These are phyloP conservation scores for Etheostoma perlongum DNA, from an alignment of 2,797 vertebrate genomes.

Conservation along the genomic window DNA sequence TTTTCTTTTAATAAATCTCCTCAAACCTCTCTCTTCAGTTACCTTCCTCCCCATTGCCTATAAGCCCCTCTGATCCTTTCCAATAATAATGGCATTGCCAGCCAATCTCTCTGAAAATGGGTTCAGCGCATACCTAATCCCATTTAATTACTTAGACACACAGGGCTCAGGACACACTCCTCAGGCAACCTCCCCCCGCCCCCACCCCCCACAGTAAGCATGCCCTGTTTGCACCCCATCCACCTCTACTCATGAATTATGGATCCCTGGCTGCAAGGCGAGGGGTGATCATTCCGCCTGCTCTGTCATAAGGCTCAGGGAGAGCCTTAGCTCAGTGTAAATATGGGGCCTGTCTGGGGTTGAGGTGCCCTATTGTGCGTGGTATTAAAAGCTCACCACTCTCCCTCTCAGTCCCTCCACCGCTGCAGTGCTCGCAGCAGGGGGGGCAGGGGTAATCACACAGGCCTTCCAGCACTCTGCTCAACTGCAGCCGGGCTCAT, in stretches of 20 bases:
- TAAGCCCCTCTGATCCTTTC: constrained; percentile 85
- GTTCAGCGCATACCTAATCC: constrained; percentile 86
- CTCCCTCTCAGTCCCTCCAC: constrained; percentile 74
- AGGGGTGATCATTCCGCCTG: constrained; percentile 82
- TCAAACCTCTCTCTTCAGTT: constrained; percentile 84
- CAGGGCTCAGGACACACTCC: constrained; percentile 83
- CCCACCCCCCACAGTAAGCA: constrained; percentile 71
- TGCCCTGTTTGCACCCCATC: constrained; percentile 82
- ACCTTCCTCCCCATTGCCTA: constrained; percentile 84
- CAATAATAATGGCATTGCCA: constrained; percentile 83
- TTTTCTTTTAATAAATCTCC: constrained; percentile 83
- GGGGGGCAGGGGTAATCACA: constrained; percentile 75
- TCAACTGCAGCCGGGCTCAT: constrained; percentile 68
- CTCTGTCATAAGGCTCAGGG: constrained; percentile 81
- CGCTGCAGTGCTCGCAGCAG: constrained; percentile 68
- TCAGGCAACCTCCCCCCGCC: constrained; percentile 55
- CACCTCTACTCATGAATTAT: constrained; percentile 85
- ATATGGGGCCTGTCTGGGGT: constrained; percentile 82
- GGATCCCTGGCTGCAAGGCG: constrained; percentile 81
- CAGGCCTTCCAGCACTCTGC: constrained; percentile 76
- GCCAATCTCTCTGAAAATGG: constrained; percentile 86
- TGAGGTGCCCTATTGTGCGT: constrained; percentile 82
- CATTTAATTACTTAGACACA: constrained; percentile 85
- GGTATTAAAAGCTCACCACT: constrained; percentile 83
- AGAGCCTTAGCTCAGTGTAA: constrained; percentile 80